Evolutionary conservation across 2,113 vertebrate species (phyloP).

Genomic region (Ageneiosus marmoratus): DNA sequence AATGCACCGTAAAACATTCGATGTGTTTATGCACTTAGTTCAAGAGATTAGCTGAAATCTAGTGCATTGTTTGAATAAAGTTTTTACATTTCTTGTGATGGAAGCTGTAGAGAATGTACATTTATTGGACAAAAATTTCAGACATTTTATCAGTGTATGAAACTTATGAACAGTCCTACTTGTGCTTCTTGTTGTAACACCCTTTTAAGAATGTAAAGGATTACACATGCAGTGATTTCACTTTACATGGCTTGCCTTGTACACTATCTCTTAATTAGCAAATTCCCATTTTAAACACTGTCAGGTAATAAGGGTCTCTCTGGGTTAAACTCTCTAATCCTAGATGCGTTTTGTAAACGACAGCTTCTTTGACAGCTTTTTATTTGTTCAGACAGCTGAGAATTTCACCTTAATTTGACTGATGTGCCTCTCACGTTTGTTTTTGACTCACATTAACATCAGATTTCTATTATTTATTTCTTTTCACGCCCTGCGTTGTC

Average conservation of each 20-base stretch:
- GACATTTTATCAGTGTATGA: background rate
- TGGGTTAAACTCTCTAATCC: slow-evolving; percentile 18
- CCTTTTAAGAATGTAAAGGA: background rate
- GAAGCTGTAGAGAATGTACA: background rate
- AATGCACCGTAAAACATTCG: background rate
- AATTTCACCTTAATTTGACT: slow-evolving; percentile 6
- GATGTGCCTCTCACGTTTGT: background rate
- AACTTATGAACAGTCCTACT: background rate
- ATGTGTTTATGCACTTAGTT: background rate
- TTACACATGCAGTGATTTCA: slow-evolving; percentile 4
- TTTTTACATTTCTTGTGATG: background rate
- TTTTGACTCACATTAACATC: background rate
- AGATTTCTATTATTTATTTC: slow-evolving; percentile 1
- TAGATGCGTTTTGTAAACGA: background rate
- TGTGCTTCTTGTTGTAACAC: background rate
- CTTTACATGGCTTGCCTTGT: slow-evolving; percentile 13
- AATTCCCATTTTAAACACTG: background rate
- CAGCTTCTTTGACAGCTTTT: slow-evolving; percentile 2
- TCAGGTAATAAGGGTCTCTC: slow-evolving; percentile 8
- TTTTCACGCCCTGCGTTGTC: slow-evolving; percentile 19
- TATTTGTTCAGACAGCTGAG: background rate
- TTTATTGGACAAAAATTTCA: background rate
- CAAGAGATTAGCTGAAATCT: background rate
- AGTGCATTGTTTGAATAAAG: background rate
- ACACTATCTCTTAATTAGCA: slow-evolving; percentile 32